Base-by-base conservation (phyloP, 1,140 invertebrate species). In the Cotesia typhae region DNA sequence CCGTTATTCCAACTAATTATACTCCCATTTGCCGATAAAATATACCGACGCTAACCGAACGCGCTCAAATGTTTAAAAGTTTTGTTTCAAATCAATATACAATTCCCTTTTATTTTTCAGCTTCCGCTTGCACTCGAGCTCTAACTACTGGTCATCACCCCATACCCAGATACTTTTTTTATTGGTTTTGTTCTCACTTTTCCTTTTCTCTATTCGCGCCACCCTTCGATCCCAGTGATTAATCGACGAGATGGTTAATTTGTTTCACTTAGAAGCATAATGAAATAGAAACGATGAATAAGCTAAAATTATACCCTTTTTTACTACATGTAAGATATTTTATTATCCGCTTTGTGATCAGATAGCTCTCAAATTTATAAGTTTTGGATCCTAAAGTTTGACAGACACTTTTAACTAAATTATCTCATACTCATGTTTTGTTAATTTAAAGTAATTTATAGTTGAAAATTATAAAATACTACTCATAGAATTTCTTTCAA, bases 1-100 rank as follows among this genome's bases (percentile, higher is more conserved):
- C 82, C 80, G 81, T 85, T 85, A 85, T 84, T 84, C 77, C 80
- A 83, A 84, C 83, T 84, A 85, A 85, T 85, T 84, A 85, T 84
- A 81, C 79, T 83, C 77, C 79, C 82, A 83, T 85, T 84, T 76
- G 17, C 17, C 73, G 78, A 82, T 84, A 81, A 85, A 81, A 82
- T 84, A 84, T 74, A 82, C 79, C 73, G 41, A 41, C 28, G 10
- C 17, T 9, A n/a, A 41, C 17, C 47, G 64, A 14, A 53, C 17
- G 47, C 47, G 10, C 10, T 41, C 9, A 20, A 28, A 14, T 12
- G 38, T 14, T 14, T 10, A 60, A 60, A 35, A 60, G 59, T 36
- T 28, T 36, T 10, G 9, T 20, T 36, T 36, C 12, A 10, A 28
- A 28, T 60, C 53, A 55, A 55, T 55, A 55, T 55, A 55, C n/a